Evolutionary conservation across 2,888 invertebrate species (phyloP).

Genomic region (Ormyrus nitidulus): DNA sequence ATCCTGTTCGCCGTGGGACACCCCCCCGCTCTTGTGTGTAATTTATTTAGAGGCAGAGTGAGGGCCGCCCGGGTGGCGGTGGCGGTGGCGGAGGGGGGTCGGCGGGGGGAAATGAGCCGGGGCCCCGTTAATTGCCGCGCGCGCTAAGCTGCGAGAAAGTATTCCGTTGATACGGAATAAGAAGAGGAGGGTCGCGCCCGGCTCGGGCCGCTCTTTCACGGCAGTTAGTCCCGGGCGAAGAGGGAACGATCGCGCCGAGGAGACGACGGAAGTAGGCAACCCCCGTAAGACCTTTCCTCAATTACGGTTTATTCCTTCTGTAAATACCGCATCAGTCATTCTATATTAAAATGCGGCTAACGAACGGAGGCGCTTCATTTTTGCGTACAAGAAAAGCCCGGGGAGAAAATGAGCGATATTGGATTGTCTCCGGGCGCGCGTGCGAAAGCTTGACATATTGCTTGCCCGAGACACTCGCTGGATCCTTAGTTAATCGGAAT

Average conservation of each 20-base stretch:
- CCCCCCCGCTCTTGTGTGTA: constrained; percentile 61
- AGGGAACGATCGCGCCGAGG: background rate
- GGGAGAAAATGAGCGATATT: constrained; percentile 7
- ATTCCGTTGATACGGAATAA: constrained; percentile 61
- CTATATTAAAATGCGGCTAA: constrained; percentile 54
- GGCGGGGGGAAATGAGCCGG: constrained; percentile 50
- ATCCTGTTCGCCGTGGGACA: constrained; percentile 65
- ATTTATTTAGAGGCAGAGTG: constrained; percentile 65
- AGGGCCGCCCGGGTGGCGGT: constrained; percentile 28
- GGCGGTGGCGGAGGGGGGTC: constrained; percentile 4
- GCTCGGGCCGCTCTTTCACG: constrained; percentile 49
- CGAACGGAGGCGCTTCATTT: constrained; percentile 41
- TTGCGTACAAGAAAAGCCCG: background rate
- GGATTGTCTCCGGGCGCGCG: constrained; percentile 7
- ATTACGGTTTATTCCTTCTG: constrained; percentile 49
- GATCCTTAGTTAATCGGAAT: constrained; percentile 37
- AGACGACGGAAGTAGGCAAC: background rate
- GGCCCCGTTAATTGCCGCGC: constrained; percentile 68
- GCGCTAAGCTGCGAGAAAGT: constrained; percentile 68
- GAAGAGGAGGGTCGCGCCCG: constrained; percentile 34
- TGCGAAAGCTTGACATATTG: constrained; percentile 25
- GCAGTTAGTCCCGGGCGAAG: constrained; percentile 30
- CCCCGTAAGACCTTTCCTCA: constrained; percentile 38
- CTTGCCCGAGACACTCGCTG: background rate
- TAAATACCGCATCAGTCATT: constrained; percentile 55